Base-by-base conservation (phyloP, 2,888 invertebrate species). In the Podotricha telesiphe region DNA sequence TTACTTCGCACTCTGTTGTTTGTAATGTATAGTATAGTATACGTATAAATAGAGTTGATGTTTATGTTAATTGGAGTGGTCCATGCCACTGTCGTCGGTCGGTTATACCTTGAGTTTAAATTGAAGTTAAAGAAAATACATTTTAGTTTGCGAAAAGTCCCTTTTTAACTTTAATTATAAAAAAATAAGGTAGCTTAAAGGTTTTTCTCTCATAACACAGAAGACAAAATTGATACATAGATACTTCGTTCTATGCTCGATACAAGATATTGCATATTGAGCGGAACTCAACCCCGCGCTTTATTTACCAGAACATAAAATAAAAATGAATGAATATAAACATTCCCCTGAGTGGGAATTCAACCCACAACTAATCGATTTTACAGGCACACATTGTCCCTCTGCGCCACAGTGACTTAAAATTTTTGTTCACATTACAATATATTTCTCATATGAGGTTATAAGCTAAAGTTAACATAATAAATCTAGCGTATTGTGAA, bases 21-120 rank as follows among this genome's bases (percentile, higher is more conserved):
- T 71, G 70, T 73, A 75, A 78, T 78, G 78, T 77, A 79, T 79
- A 20, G 79, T 79, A 80, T 80, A 82, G 73, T 75, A 79, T 78
- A 79, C 78, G 78, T 81, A 85, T 84, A 86, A 86, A 86, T 85
- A 85, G 82, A 77, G 77, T 74, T 82, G 80, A 83, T 89, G 89
- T 90, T 91, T 91, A 91, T 91, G 90, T 88, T 90, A 91, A 91
- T 91, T 89, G 88, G 89, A 83, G 77, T 83, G 80, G 82, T 76
- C 82, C 79, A 83, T 82, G 89, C 88, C 86, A 88, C 89, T 85
- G 89, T 83, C 78, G 78, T 77, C 76, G 34, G 47, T 74, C 67
- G 53, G 45, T 17, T 37, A 17, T 17, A 34, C 10, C n/a, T 34
- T 1, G 4, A 17, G 37, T 53, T 53, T 22, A n/a, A 55, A 17